A percentile compares a stretch with the other conserved stretches of the same genome.
phyloP scores from a whole-genome alignment of 2,888 invertebrate species.

The Philhelius pedissequus region DNA sequence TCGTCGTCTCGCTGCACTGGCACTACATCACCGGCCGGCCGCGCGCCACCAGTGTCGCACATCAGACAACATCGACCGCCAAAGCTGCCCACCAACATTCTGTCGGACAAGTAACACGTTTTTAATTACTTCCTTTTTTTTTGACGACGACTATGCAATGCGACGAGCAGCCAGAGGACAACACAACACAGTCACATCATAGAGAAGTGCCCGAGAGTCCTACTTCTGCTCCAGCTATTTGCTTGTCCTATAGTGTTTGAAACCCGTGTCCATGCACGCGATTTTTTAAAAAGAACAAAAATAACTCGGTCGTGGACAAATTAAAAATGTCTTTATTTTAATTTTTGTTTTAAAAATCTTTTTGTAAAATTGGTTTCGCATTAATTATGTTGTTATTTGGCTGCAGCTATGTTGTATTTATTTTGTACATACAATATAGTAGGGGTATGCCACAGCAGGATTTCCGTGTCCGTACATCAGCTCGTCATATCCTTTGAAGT shows the following conservation, averaged over 20 bases:
- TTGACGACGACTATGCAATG: neutral
- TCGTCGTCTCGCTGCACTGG: conserved; percentile 54
- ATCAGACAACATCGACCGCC: conserved; percentile 23
- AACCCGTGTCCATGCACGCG: conserved; percentile 45
- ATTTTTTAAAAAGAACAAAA: conserved; percentile 38
- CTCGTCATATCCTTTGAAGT: conserved; percentile 62
- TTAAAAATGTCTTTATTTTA: conserved; percentile 67
- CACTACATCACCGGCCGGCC: conserved; percentile 10
- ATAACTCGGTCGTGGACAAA: conserved; percentile 53
- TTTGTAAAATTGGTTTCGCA: conserved; percentile 65
- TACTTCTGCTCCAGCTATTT: conserved; percentile 23
- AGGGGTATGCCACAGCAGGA: neutral
- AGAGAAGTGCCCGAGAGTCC: neutral
- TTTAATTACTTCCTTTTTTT: conserved; percentile 65
- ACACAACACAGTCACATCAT: too few relatives aligned
- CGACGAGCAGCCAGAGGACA: neutral
- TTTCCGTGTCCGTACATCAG: conserved; percentile 10
- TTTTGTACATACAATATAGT: neutral
- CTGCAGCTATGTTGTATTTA: conserved; percentile 1
- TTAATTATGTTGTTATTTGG: conserved; percentile 64
- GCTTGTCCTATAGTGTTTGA: conserved; percentile 52
- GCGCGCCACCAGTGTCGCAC: neutral
- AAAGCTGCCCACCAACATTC: conserved; percentile 47
- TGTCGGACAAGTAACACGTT: conserved; percentile 68
- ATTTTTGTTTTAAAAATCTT: conserved; percentile 58